These are phyloP conservation scores for Pachymerium ferrugineum DNA, from an alignment of 2,888 invertebrate genomes.

Conservation along the genomic window DNA sequence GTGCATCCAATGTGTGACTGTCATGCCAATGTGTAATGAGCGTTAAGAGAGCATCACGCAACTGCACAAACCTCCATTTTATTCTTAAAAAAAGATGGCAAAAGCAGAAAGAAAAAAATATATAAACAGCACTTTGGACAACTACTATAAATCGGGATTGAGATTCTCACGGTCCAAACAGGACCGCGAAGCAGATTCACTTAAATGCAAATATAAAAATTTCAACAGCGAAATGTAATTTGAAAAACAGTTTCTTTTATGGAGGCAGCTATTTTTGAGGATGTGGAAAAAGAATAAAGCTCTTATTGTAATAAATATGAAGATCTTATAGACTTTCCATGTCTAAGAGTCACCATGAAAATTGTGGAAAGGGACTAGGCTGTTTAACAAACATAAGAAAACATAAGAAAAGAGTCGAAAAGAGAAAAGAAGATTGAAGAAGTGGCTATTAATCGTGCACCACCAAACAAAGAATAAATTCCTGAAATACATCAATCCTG, in stretches of 20 bases:
- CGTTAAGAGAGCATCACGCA: neutral
- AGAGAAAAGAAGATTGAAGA: neutral
- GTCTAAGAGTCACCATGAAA: neutral
- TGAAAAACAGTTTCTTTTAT: neutral
- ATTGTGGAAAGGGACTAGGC: neutral
- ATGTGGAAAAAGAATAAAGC: neutral
- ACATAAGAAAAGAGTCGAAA: no score
- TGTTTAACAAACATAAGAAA: neutral
- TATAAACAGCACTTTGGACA: no score
- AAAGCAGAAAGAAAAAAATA: no score
- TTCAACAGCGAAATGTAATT: neutral
- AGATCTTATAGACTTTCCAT: neutral
- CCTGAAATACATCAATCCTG: neutral
- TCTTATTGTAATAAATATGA: constrained; percentile 3
- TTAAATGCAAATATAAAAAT: neutral
- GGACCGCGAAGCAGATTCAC: neutral
- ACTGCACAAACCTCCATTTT: neutral
- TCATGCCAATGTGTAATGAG: constrained; percentile 5
- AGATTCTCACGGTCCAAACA: neutral
- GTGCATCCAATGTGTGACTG: neutral
- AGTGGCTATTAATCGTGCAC: neutral
- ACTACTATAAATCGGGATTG: no score
- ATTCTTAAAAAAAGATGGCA: no score
- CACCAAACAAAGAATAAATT: neutral
- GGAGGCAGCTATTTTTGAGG: neutral